Evolutionary conservation across 53 echinoderm and acorn worm genomes (phyloP), one percentile per base, ranked within the genome.

Genomic region (Glandiceps talaboti): DNA sequence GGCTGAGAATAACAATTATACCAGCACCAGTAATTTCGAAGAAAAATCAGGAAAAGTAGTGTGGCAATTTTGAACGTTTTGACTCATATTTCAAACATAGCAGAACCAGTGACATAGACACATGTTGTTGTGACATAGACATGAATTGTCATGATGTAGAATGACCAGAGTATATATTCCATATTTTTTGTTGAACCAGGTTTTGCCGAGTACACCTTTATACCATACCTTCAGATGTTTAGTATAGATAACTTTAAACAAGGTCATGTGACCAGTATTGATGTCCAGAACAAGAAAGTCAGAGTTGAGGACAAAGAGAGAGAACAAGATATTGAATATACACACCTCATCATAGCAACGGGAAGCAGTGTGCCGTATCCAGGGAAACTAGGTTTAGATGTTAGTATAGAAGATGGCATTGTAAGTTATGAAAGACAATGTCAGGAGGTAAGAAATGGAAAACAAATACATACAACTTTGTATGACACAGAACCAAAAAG

Each of bases 281-380:
- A 89, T 31, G 79, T 82, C 1, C 30, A 75, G 14, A 81, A 77
- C 30, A 91, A 94, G 31, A 81, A 79, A 28, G 84, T 94, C 0
- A 79, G 12, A 0, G 30, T 94, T 0, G 6, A 45, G 64, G 64
- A 45, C 20, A 20, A 45, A 6, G 89, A 84, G 26, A 81, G 75
- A 28, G 89, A 89, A 25, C 84, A 84, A 32, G 75, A 78, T 31
- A 76, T 91, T 32, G 1, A 83, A 1, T 94, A 91, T 75, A 91
- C 91, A 31, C 87, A 86, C 32, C 86, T 94, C 26, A 77, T 94
- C 75, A 86, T 94, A 80, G 89, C 91, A 20, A 91, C 94, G 27
- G 94, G 94, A 25, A 85, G 79, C 64, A 79, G 32, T 0, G 88
- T 85, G 26, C 77, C 80, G 27, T 94, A 89, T 75, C 94, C 94